Percentiles rank a stretch among this genome's conserved stretches.
phyloP scores from a whole-genome alignment of 2,797 vertebrate species.

The Melanotaenia maccullochi region DNA sequence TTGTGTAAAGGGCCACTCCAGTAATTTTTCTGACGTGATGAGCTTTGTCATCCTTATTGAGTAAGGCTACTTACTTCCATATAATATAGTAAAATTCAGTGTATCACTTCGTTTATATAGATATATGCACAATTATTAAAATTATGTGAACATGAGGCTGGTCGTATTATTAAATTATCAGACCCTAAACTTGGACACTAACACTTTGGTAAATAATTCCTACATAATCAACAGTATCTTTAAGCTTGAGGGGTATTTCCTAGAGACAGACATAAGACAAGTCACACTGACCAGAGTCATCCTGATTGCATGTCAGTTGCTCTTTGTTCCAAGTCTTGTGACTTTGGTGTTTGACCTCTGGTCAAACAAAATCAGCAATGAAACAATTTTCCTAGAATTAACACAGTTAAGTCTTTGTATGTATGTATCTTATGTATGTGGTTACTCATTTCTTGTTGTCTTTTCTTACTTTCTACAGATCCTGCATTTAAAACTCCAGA shows the following conservation, averaged over 20 bases:
- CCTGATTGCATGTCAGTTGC: not conserved
- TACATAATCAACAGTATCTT: not conserved
- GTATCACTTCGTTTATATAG: not conserved
- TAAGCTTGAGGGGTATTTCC: not conserved
- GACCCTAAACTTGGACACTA: not conserved
- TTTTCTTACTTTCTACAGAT: conserved; percentile 43
- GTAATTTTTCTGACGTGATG: not conserved
- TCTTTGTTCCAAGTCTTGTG: not conserved
- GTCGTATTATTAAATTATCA: not conserved
- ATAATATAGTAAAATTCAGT: not conserved
- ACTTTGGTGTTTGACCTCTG: not conserved
- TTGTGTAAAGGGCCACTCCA: not conserved
- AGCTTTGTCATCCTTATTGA: not conserved
- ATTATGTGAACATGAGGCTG: not conserved
- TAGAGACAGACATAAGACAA: not conserved
- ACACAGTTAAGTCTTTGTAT: not conserved
- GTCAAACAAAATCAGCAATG: not conserved
- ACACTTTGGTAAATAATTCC: too few relatives aligned
- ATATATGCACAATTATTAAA: not conserved
- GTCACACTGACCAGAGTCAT: not conserved
- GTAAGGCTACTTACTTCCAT: not conserved
- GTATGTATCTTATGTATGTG: not conserved
- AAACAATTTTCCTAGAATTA: not conserved
- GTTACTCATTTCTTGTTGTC: not conserved
- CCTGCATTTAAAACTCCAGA: conserved; percentile 1